Percentiles rank a stretch among this genome's conserved stretches.
Conservation (phyloP, 1,140 invertebrate species). For the Tribolium castaneum region DNA sequence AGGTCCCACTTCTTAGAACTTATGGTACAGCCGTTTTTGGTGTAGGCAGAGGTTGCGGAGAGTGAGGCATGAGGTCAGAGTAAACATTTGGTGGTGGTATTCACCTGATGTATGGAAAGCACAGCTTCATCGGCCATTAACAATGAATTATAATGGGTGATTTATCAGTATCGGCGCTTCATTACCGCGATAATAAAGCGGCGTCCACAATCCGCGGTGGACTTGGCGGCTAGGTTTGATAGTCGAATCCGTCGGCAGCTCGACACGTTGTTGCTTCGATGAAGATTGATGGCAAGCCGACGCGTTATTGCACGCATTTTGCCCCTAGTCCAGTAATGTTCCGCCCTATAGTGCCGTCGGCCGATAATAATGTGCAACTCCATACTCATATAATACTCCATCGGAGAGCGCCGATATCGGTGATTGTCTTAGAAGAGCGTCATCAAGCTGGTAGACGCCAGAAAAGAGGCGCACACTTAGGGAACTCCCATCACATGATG, state of each 20-base stretch:
- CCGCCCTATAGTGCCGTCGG: conserved; percentile 1
- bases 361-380: conserved; percentile 34
- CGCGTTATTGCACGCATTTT: conserved; percentile 36
- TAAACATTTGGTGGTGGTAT: conserved; percentile 5
- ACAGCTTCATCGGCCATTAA: conserved; percentile 42
- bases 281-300: conserved; percentile 24
- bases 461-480: conserved; percentile 24
- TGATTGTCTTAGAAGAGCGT: conserved; percentile 39
- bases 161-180: conserved; percentile 51
- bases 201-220: conserved; percentile 41
- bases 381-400: conserved; percentile 10
- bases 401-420: conserved; percentile 35
- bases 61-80: neutral
- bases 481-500: conserved; percentile 4
- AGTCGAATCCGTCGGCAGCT: conserved; percentile 16
- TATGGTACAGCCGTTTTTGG: neutral
- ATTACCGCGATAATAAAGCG: conserved; percentile 47
- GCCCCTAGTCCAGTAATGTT: conserved; percentile 17
- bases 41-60: neutral
- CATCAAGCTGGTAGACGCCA: conserved; percentile 39
- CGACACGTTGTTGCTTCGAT: conserved; percentile 28
- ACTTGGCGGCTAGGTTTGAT: conserved; percentile 9
- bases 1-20: no score
- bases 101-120: conserved; percentile 44
- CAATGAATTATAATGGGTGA: conserved; percentile 50